A percentile compares a stretch with the other conserved stretches of the same genome.
These are phyloP conservation scores for Nebria ingens DNA, from an alignment of 1,140 invertebrate species.

Conservation along the genomic window DNA sequence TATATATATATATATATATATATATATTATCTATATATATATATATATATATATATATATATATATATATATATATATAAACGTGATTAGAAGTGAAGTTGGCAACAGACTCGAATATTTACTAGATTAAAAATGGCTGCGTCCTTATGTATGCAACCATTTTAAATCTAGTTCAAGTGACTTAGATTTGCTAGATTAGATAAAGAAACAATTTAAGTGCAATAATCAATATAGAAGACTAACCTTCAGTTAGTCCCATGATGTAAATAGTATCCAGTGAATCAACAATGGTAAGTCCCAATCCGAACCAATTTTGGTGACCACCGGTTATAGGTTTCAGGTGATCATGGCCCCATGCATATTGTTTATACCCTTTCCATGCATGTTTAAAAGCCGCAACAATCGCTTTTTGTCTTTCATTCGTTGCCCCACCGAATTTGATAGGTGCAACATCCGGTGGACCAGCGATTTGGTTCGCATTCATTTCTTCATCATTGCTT, in stretches of 20 bases:
- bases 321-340: slow-evolving; percentile 74
- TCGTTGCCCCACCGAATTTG: slow-evolving; percentile 54
- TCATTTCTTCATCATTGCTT: slow-evolving; percentile 20
- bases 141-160: too few species aligned
- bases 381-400: slow-evolving; percentile 82
- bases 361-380: slow-evolving; percentile 82
- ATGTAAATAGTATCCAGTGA: slow-evolving; percentile 85
- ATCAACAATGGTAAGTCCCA: slow-evolving; percentile 86
- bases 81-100: too few species aligned
- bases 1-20: too few species aligned
- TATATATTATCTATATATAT: too few species aligned
- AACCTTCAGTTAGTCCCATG: slow-evolving; percentile 82
- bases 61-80: too few species aligned
- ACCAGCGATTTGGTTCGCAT: slow-evolving; percentile 22
- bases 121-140: too few species aligned
- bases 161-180: too few species aligned
- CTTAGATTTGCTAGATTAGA: too few species aligned
- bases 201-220: not conserved
- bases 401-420: slow-evolving; percentile 68
- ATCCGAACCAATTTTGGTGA: slow-evolving; percentile 81
- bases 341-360: slow-evolving; percentile 92
- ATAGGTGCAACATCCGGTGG: slow-evolving; percentile 21
- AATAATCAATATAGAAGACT: slow-evolving; percentile 10
- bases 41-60: too few species aligned
- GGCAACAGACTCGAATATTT: too few species aligned